Evolutionary conservation across 35 echinoderm and acorn worm genomes (phyloP).

Genomic region (Strongylocentrotus purpuratus): DNA sequence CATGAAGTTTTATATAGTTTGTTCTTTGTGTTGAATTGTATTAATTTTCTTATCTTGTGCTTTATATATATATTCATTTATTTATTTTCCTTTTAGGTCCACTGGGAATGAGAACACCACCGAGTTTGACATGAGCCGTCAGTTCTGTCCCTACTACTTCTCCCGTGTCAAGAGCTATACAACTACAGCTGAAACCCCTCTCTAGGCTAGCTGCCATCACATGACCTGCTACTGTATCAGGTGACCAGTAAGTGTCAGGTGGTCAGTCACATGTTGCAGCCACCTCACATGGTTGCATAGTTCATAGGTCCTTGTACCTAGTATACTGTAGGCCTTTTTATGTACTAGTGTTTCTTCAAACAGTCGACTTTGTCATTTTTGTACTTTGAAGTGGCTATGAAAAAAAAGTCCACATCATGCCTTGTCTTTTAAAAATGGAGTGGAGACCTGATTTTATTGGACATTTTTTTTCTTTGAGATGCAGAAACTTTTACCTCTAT

Average conservation of each 20-base stretch:
- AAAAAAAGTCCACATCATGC: background rate
- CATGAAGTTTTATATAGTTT: background rate
- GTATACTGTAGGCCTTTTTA: background rate
- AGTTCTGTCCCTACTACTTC: constrained; percentile 67
- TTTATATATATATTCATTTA: background rate
- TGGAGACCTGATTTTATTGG: no score
- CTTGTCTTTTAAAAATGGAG: no score
- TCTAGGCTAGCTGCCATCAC: background rate
- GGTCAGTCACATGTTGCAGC: background rate
- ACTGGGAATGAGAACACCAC: constrained; percentile 51
- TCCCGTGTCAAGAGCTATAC: constrained; percentile 87
- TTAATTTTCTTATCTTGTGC: background rate
- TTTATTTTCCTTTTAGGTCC: constrained; percentile 57
- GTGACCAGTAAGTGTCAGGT: background rate
- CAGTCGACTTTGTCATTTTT: background rate
- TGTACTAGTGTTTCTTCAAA: background rate
- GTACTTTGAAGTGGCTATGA: background rate
- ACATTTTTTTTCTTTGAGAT: no score
- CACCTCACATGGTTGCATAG: background rate
- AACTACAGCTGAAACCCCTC: constrained; percentile 47
- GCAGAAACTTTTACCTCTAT: no score
- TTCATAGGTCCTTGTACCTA: background rate
- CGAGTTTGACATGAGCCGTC: constrained; percentile 70
- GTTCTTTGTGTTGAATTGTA: background rate
- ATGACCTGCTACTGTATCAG: background rate